A percentile compares a stretch with the other conserved stretches of the same genome.
Conservation (phyloP, 2,113 vertebrate species). For the Stictonetta naevosa region DNA sequence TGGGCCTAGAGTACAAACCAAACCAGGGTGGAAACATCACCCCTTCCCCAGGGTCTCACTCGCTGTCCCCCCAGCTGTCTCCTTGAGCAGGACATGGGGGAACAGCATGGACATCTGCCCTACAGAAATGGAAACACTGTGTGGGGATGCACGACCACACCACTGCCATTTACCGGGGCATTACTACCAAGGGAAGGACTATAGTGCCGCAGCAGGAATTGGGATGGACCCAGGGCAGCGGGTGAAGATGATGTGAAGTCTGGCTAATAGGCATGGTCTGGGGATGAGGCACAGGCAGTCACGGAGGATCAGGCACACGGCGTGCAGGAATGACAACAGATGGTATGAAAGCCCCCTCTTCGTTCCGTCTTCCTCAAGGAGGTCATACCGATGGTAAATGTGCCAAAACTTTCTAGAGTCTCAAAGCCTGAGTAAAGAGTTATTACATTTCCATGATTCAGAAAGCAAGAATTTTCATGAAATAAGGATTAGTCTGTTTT, state of each 20-base stretch:
- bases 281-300: not conserved
- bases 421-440: not conserved
- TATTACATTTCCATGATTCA: conserved; percentile 35
- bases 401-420: not conserved
- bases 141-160: not conserved
- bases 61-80: not conserved
- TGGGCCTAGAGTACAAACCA: not conserved
- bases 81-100: not conserved
- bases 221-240: not conserved
- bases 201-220: not conserved
- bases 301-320: not conserved
- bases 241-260: not conserved
- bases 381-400: not conserved
- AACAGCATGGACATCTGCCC: not conserved
- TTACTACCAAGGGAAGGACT: not conserved
- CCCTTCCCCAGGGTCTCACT: not conserved
- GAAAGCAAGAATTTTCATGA: conserved; percentile 1
- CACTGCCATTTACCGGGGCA: not conserved
- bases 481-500: not conserved
- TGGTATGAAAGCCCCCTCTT: not conserved
- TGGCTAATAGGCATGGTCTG: not conserved
- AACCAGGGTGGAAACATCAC: not conserved
- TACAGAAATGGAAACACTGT: not conserved
- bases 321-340: not conserved
- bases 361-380: not conserved